Percentiles rank a stretch among this genome's conserved stretches.
phyloP scores from a whole-genome alignment of 2,113 vertebrate species.

The Anser brachyrhynchus region DNA sequence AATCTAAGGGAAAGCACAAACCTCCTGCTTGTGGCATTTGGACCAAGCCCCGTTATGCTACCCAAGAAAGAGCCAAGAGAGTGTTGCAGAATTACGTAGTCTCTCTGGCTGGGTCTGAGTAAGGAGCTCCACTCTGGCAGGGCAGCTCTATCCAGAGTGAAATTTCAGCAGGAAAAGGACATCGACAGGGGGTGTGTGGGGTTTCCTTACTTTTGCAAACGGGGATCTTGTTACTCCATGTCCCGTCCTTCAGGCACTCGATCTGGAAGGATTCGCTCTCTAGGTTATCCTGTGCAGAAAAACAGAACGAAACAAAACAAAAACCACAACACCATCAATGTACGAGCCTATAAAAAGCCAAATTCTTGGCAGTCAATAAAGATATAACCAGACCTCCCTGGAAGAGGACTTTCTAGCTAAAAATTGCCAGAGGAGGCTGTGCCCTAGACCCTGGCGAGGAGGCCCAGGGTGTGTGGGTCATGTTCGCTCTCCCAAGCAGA shows the following conservation, averaged over 20 bases:
- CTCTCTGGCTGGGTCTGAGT: slow-evolving; percentile 32
- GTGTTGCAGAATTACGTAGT: slow-evolving; percentile 33
- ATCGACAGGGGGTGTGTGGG: not conserved
- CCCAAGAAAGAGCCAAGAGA: slow-evolving; percentile 31
- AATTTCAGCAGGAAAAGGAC: not conserved
- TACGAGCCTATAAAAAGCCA: not conserved
- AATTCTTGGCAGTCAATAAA: not conserved
- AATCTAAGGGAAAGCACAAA: slow-evolving; percentile 35
- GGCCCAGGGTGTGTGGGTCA: not conserved
- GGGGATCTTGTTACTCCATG: slow-evolving; percentile 86
- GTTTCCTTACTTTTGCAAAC: slow-evolving; percentile 87
- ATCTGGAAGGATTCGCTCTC: slow-evolving; percentile 86
- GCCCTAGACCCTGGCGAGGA: not conserved
- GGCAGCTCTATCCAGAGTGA: not conserved
- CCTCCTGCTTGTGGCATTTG: slow-evolving; percentile 30
- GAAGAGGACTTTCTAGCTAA: not conserved
- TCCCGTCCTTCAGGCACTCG: slow-evolving; percentile 85
- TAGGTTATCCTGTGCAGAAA: slow-evolving; percentile 77
- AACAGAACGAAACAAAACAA: not conserved
- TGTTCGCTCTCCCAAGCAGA: not conserved
- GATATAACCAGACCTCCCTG: not conserved
- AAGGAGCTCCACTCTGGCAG: slow-evolving; percentile 20
- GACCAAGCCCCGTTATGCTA: not conserved
- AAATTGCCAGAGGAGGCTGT: not conserved
- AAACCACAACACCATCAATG: not conserved